Evolutionary conservation across 2,797 vertebrate genomes (phyloP).

Genomic region (Phoeniculus purpureus): DNA sequence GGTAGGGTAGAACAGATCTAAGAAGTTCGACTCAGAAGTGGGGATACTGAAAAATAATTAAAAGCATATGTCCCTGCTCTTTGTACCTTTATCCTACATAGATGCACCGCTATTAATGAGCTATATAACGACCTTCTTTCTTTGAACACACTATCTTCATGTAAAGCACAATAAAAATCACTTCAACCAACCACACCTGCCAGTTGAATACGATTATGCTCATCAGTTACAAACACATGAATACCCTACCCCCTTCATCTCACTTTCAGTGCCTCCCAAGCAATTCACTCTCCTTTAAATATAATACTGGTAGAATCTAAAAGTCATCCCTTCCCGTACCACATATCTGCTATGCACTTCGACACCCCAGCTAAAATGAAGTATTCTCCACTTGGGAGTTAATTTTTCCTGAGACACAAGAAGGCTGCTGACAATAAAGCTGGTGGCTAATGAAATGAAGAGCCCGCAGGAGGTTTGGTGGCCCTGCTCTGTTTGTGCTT

Average conservation of each 20-base stretch:
- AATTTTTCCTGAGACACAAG: neutral
- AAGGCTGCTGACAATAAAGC: constrained; percentile 8
- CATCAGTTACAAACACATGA: neutral
- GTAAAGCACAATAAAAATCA: neutral
- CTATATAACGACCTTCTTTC: neutral
- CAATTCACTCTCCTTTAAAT: neutral
- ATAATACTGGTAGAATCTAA: neutral
- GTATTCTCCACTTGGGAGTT: neutral
- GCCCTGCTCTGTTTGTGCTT: constrained; percentile 11
- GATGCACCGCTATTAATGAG: neutral
- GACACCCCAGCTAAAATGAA: neutral
- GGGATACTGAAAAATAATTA: neutral
- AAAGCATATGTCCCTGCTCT: neutral
- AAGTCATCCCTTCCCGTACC: neutral
- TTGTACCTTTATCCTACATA: neutral
- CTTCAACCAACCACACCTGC: neutral
- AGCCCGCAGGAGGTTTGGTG: constrained; percentile 37
- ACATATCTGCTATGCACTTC: neutral
- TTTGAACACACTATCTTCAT: neutral
- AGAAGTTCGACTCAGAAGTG: neutral
- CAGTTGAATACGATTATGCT: neutral
- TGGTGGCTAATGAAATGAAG: neutral
- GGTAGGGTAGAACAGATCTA: neutral
- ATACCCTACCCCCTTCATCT: neutral
- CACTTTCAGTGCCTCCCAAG: neutral